phyloP scores from a whole-genome alignment of 1,140 invertebrate species.

The Trichonephila clavipes region DNA sequence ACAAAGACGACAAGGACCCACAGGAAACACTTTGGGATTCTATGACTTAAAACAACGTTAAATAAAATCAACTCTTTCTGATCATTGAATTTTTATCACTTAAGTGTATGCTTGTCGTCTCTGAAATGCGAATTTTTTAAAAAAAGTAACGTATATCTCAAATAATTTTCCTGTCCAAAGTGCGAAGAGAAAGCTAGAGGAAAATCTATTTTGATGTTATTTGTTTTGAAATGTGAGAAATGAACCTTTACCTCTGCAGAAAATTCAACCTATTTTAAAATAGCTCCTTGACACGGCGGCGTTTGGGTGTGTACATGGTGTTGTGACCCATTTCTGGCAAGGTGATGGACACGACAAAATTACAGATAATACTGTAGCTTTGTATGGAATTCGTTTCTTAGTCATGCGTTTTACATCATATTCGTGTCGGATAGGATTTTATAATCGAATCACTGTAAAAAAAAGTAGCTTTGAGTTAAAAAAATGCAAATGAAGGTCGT shows the following conservation, averaged over 20 bases:
- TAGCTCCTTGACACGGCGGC: background rate
- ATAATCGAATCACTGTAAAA: background rate
- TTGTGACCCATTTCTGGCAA: background rate
- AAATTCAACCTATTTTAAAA: conserved; percentile 30
- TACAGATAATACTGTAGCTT: background rate
- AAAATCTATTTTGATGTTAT: too few relatives aligned
- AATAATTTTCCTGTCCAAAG: background rate
- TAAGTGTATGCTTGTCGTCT: too few relatives aligned
- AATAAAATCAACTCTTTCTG: too few relatives aligned
- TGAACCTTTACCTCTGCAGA: background rate
- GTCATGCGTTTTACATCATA: background rate
- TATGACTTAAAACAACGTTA: too few relatives aligned
- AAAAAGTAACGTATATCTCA: too few relatives aligned
- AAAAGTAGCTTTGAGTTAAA: background rate
- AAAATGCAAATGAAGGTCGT: background rate
- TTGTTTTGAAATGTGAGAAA: background rate
- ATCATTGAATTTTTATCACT: too few relatives aligned
- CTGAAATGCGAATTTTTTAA: too few relatives aligned
- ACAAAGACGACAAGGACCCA: too few relatives aligned
- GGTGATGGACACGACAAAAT: conserved; percentile 14
- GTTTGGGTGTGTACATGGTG: background rate
- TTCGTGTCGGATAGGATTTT: background rate
- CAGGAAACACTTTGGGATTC: too few relatives aligned
- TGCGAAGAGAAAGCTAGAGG: background rate
- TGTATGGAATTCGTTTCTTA: background rate